phyloP scores from a whole-genome alignment of 1,140 invertebrate genomes.

The Lasioglossum albipes region DNA sequence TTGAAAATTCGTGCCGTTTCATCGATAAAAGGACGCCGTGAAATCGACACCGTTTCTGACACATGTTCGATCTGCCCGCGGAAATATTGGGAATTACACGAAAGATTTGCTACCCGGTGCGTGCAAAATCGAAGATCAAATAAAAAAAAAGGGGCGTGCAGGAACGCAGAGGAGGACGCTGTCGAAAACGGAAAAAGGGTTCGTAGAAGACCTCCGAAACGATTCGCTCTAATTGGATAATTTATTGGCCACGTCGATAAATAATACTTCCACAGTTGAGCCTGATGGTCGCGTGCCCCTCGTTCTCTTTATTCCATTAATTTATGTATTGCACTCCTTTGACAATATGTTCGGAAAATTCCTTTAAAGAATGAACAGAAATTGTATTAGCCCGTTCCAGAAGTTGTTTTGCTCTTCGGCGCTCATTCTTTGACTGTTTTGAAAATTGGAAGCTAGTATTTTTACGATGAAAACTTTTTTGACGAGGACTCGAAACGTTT shows the following conservation, averaged over 20 bases:
- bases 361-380: too few species aligned
- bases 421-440: too few species aligned
- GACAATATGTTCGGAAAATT: too few species aligned
- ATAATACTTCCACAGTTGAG: slow-evolving; percentile 34
- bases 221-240: slow-evolving; percentile 77
- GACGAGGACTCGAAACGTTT: too few species aligned
- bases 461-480: too few species aligned
- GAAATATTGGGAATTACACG: slow-evolving; percentile 78
- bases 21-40: slow-evolving; percentile 68
- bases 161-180: neutral
- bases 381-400: too few species aligned
- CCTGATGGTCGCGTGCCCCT: neutral
- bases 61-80: slow-evolving; percentile 57
- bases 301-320: neutral
- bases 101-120: slow-evolving; percentile 74
- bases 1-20: slow-evolving; percentile 59
- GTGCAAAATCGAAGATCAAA: slow-evolving; percentile 78
- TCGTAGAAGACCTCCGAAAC: slow-evolving; percentile 49
- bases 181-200: slow-evolving; percentile 65
- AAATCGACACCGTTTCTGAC: slow-evolving; percentile 71
- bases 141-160: slow-evolving; percentile 70
- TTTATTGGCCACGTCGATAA: slow-evolving; percentile 69
- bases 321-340: neutral
- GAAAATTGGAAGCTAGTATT: too few species aligned
- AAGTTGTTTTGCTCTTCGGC: too few species aligned